phyloP scores from a whole-genome alignment of 2,113 vertebrate genomes.

The Sapayoa aenigma region DNA sequence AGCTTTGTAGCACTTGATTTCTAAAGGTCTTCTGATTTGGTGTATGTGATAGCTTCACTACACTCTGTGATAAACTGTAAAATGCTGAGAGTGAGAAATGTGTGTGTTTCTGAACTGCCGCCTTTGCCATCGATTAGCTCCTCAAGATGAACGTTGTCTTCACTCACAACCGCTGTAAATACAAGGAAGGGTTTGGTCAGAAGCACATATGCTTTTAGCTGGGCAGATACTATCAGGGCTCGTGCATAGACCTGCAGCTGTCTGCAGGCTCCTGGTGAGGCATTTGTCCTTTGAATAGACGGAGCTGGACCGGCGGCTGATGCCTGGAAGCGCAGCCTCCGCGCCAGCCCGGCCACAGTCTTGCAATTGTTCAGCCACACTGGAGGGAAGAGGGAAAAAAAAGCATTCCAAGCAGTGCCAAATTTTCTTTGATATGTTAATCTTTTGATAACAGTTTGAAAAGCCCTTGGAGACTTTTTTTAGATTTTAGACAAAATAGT shows the following conservation, averaged over 20 bases:
- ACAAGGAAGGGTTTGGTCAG: slow-evolving; percentile 91
- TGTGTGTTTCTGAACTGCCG: background rate
- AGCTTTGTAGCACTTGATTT: background rate
- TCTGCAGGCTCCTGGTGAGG: slow-evolving; percentile 44
- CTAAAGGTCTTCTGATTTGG: background rate
- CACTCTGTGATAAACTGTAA: background rate
- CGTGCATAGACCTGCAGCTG: slow-evolving; percentile 47
- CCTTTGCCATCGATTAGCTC: background rate
- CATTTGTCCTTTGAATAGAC: slow-evolving; percentile 50
- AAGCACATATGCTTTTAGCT: slow-evolving; percentile 71
- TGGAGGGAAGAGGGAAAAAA: background rate
- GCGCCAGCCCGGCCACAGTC: slow-evolving; percentile 31
- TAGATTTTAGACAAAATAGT: slow-evolving; percentile 74
- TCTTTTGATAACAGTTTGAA: slow-evolving; percentile 72
- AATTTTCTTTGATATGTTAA: slow-evolving; percentile 71
- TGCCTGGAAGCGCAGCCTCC: slow-evolving; percentile 54
- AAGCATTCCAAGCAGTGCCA: slow-evolving; percentile 55
- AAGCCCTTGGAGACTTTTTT: slow-evolving; percentile 70
- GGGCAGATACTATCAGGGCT: slow-evolving; percentile 80
- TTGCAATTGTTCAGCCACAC: slow-evolving; percentile 59
- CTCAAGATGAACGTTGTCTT: background rate
- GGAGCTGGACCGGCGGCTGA: slow-evolving; percentile 31
- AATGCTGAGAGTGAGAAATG: background rate
- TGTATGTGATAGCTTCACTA: background rate
- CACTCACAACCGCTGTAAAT: slow-evolving; percentile 71